phyloP scores from a whole-genome alignment of 1,140 invertebrate genomes.

The Bilobella aurantiaca region DNA sequence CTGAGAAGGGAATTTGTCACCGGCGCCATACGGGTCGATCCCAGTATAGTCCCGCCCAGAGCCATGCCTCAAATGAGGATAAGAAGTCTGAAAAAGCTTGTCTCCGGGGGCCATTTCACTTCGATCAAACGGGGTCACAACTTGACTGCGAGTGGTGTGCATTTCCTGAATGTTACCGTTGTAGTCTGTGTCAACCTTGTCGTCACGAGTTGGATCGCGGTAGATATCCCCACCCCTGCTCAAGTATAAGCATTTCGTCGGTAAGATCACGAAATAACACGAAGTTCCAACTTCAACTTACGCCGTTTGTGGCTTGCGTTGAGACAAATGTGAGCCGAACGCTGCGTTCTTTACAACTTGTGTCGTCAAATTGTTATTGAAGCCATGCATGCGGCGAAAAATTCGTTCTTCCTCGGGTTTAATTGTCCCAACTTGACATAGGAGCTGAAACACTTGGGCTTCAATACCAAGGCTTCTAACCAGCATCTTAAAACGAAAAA shows the following conservation, averaged over 20 bases:
- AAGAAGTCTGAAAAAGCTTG: no score
- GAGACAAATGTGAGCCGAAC: not conserved
- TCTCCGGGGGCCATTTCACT: no score
- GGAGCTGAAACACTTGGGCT: conserved; percentile 23
- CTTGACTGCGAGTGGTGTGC: no score
- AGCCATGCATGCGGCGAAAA: conserved; percentile 26
- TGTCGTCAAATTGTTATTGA: not conserved
- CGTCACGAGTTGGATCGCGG: not conserved
- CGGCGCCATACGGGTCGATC: no score
- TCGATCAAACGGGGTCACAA: no score
- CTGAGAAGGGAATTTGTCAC: not conserved
- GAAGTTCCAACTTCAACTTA: not conserved
- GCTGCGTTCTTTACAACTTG: not conserved
- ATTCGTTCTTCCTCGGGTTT: conserved; percentile 29
- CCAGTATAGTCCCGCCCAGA: no score
- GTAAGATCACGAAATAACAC: not conserved
- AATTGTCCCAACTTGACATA: conserved; percentile 25
- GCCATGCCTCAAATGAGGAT: no score
- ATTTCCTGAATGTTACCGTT: no score
- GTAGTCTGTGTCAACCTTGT: no score
- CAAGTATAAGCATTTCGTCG: no score
- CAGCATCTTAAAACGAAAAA: conserved; percentile 14
- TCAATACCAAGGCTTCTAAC: conserved; percentile 31
- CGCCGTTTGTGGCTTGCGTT: not conserved
- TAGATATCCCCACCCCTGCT: not conserved